Base-by-base conservation (phyloP, 1,140 invertebrate species). In the Tetranychus cinnabarinus region DNA sequence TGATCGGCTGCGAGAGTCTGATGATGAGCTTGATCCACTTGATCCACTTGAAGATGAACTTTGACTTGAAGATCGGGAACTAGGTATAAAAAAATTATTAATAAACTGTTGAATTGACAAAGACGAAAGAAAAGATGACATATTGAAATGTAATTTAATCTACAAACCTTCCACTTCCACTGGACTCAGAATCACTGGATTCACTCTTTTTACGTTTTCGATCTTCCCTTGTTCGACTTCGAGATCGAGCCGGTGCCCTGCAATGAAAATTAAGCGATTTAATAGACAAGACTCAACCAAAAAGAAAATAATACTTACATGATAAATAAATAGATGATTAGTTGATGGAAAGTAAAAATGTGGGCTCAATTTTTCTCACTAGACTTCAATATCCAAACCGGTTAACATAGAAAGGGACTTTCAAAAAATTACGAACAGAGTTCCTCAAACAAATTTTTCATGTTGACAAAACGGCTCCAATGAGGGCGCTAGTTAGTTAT, bases 51-150 rank as follows among this genome's bases (percentile, higher is more conserved):
- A 42, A 5, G 39, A 42, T 60, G 77, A 80, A 12, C 77, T 77
- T 79, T 81, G 81, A 67, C 80, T 83, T 63, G 79, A 82, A 1
- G 82, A 87, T 52, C 69, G 71, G 7, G 72, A 74, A 54, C 71
- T 70, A 7, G 70, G 71, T n/a, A 81, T 81, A 1, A 83, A 12
- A 34, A 57, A 61, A 31, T 52, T 8, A n/a, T 6, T 8, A 6
- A 52, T 6, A 52, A 52, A 52, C 13, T 8, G 23, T 52, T 4
- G 23, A 52, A 52, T 47, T n/a, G 3, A 47, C 45, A 46, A 46
- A 46, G 15, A 46, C 45, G 15, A 46, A 46, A 46, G 8, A 46
- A 46, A 46, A 46, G 15, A 46, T 15, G 45, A 46, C 15, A 15
- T 46, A 46, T 46, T 15, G 15, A 46, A 46, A 46, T 10, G 15